Conservation (phyloP, 1,140 invertebrate genomes). For the Ericerus pela region DNA sequence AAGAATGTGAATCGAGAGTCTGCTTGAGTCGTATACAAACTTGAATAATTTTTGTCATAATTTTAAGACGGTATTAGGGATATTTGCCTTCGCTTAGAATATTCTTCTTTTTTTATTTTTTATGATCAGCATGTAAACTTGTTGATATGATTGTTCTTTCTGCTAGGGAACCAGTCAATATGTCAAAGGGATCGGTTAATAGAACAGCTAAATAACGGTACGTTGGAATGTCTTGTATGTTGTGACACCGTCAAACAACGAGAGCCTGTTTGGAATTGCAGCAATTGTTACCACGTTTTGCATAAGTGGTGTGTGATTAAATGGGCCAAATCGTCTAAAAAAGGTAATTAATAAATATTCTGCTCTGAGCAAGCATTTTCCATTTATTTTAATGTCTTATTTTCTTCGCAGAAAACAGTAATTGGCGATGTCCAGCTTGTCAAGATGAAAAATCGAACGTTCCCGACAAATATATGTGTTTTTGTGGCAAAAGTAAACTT, state of each 20-base stretch:
- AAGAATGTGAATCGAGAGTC: too few species aligned
- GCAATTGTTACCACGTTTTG: constrained; percentile 77
- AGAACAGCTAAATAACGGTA: constrained; percentile 58
- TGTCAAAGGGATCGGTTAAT: constrained; percentile 59
- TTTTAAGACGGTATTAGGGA: too few species aligned
- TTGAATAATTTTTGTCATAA: too few species aligned
- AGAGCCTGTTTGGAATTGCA: constrained; percentile 76
- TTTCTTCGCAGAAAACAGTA: constrained; percentile 20
- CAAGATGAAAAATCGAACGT: constrained; percentile 52
- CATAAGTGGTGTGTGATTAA: constrained; percentile 79
- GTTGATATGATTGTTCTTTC: too few species aligned
- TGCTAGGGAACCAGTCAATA: neutral
- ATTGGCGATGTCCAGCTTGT: constrained; percentile 87
- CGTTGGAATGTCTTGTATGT: constrained; percentile 84
- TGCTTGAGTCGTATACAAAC: too few species aligned
- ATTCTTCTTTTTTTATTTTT: too few species aligned
- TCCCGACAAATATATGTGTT: constrained; percentile 63
- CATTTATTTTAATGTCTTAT: neutral
- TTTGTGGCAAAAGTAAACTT: constrained; percentile 52
- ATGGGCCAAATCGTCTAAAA: constrained; percentile 72
- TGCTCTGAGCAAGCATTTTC: neutral
- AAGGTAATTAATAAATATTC: constrained; percentile 35
- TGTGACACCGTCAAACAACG: constrained; percentile 64
- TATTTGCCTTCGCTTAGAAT: too few species aligned
- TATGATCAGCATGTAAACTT: too few species aligned